Conservation (phyloP, 2,888 invertebrate species). For the Malthinus seriepunctatus region DNA sequence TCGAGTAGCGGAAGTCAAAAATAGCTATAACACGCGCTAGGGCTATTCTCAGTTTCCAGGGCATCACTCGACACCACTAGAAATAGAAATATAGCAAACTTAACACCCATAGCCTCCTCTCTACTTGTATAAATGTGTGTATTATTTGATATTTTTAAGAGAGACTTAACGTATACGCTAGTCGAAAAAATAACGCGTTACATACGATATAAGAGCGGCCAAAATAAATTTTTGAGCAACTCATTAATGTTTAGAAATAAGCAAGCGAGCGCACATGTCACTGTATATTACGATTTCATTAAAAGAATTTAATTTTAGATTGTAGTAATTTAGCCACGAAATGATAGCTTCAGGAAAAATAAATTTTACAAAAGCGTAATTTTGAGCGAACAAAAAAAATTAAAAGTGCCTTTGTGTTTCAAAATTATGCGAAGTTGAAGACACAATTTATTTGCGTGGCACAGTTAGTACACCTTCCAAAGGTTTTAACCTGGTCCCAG, state of each 20-base stretch:
- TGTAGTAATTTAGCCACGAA: too few species aligned
- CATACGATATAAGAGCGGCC: not conserved
- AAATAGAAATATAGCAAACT: constrained; percentile 36
- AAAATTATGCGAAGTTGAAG: too few species aligned
- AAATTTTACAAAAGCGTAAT: too few species aligned
- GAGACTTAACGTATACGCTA: not conserved
- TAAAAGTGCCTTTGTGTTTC: too few species aligned
- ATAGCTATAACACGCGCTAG: constrained; percentile 38
- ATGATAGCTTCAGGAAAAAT: too few species aligned
- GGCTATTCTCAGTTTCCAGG: constrained; percentile 43
- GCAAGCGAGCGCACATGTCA: not conserved
- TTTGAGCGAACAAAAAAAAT: too few species aligned
- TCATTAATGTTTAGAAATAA: not conserved
- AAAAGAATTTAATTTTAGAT: not conserved
- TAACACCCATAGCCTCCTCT: constrained; percentile 2
- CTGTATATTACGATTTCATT: not conserved
- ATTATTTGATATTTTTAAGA: constrained; percentile 3
- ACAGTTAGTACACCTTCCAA: too few species aligned
- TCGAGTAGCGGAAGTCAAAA: constrained; percentile 45
- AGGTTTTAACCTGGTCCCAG: too few species aligned
- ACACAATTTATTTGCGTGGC: too few species aligned
- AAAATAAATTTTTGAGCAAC: not conserved
- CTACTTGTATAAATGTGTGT: too few species aligned
- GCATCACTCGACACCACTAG: constrained; percentile 41
- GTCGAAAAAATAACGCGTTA: not conserved